Conservation (phyloP, 1,140 invertebrate genomes). For the Carposina sasakii region DNA sequence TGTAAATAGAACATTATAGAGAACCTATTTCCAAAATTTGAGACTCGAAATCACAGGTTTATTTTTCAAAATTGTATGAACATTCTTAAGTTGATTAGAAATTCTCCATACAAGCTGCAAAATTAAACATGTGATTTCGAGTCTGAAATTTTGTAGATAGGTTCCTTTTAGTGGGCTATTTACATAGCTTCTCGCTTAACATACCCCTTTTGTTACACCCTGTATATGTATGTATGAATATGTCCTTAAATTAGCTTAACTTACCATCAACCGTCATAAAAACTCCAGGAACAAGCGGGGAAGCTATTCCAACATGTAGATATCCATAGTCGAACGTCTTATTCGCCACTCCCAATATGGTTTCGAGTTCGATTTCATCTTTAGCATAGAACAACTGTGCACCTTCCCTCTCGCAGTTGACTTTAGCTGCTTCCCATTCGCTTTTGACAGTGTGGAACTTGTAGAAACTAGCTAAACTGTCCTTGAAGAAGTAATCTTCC, state of each 20-base stretch:
- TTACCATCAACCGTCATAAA: constrained; percentile 39
- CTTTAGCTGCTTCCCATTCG: constrained; percentile 41
- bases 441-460: constrained; percentile 46
- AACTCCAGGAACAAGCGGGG: constrained; percentile 38
- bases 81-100: no score
- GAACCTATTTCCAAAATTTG: no score
- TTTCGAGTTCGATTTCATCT: constrained; percentile 34
- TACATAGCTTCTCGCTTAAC: no score
- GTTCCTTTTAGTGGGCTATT: no score
- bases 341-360: constrained; percentile 38
- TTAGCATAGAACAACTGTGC: constrained; percentile 48
- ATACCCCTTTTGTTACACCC: no score
- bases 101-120: no score
- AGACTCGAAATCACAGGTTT: no score
- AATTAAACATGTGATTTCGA: no score
- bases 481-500: constrained; percentile 40
- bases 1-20: no score
- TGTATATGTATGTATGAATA: no score
- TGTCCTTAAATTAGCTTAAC: background rate
- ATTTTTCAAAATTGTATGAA: no score
- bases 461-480: constrained; percentile 36
- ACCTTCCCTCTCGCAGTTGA: constrained; percentile 40
- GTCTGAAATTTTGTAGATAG: no score
- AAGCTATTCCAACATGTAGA: constrained; percentile 45
- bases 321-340: constrained; percentile 29